These are phyloP conservation scores for Echinarachnius parma DNA, from an alignment of 53 echinoderm and acorn worm genomes.

Conservation along the genomic window DNA sequence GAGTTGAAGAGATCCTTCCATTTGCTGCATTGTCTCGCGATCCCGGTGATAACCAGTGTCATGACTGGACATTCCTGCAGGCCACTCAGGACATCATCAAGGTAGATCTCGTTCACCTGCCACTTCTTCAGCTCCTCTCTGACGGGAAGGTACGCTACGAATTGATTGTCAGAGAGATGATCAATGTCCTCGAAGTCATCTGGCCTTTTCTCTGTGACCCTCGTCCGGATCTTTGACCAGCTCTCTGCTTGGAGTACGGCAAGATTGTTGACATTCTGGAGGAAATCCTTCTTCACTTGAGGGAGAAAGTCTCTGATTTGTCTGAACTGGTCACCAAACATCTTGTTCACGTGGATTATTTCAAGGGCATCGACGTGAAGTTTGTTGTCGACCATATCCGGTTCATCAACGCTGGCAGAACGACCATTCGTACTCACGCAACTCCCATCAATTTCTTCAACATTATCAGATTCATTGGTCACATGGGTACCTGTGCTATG, in stretches of 20 bases:
- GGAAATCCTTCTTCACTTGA: slow-evolving; percentile 39
- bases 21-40: slow-evolving; percentile 20
- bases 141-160: slow-evolving; percentile 47
- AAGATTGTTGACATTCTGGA: slow-evolving; percentile 39
- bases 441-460: neutral
- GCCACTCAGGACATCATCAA: slow-evolving; percentile 44
- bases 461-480: neutral
- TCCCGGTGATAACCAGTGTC: slow-evolving; percentile 53
- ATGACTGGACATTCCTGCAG: slow-evolving; percentile 35
- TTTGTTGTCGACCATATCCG: neutral
- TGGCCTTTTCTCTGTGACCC: slow-evolving; percentile 16
- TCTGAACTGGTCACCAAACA: slow-evolving; percentile 42
- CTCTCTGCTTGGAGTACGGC: slow-evolving; percentile 13
- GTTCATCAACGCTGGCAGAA: neutral
- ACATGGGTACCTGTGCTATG: too few relatives aligned
- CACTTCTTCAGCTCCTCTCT: slow-evolving; percentile 54
- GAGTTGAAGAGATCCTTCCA: slow-evolving; percentile 40
- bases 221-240: slow-evolving; percentile 20
- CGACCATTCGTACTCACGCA: neutral
- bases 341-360: slow-evolving; percentile 30
- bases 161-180: slow-evolving; percentile 38
- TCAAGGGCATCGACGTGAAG: slow-evolving; percentile 11
- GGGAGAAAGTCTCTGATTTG: slow-evolving; percentile 37
- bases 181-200: slow-evolving; percentile 29
- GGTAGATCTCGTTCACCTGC: slow-evolving; percentile 49